Conservation (phyloP, 2,797 vertebrate species). For the Typhlichthys subterraneus region DNA sequence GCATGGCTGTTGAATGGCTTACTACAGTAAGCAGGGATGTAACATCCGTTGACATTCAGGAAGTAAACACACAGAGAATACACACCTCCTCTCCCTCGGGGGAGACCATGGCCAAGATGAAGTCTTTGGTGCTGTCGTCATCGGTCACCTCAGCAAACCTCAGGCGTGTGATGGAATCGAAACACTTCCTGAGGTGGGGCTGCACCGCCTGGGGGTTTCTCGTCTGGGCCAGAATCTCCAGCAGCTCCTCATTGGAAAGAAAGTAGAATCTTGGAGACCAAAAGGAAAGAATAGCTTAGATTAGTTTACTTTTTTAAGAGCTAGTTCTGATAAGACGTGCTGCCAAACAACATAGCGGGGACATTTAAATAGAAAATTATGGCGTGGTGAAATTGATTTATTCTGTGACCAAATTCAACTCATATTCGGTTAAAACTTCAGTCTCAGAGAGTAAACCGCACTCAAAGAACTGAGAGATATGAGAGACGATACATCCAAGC, state of each 20-base stretch:
- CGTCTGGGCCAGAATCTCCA: constrained; percentile 87
- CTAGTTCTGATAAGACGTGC: too few species aligned
- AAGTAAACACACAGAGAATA: neutral
- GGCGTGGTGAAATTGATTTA: too few species aligned
- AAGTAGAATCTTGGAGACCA: constrained; percentile 83
- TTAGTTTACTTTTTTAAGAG: neutral
- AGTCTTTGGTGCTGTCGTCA: constrained; percentile 67
- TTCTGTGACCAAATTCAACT: too few species aligned
- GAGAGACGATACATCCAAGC: neutral
- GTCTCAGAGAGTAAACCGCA: too few species aligned
- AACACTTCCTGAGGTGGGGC: constrained; percentile 88
- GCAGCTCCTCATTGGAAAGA: constrained; percentile 87
- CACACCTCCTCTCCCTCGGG: constrained; percentile 86
- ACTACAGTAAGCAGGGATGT: too few species aligned
- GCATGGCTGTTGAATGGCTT: too few species aligned
- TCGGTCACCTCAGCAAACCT: constrained; percentile 77
- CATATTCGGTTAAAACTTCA: too few species aligned
- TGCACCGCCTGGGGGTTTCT: constrained; percentile 87
- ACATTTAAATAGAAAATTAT: too few species aligned
- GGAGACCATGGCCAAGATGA: constrained; percentile 86
- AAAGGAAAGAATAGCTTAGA: constrained; percentile 2
- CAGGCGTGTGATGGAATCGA: constrained; percentile 81
- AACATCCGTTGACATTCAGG: too few species aligned
- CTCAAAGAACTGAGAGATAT: too few species aligned
- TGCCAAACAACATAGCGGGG: too few species aligned